These are phyloP conservation scores for Parazoanthus swiftii DNA, from an alignment of 92 coral and sea anemone genomes.

Conservation along the genomic window DNA sequence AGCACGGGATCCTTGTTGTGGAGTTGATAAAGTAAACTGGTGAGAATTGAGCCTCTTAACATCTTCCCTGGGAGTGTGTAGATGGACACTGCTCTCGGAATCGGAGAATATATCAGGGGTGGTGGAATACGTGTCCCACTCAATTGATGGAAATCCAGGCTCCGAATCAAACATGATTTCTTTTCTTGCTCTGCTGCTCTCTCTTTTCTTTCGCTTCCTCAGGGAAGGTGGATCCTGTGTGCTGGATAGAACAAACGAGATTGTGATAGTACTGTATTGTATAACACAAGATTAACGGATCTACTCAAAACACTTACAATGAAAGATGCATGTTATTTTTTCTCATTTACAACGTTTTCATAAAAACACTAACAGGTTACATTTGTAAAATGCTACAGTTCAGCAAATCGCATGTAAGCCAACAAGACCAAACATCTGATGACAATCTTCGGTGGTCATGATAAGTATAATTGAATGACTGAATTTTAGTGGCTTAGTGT, in stretches of 20 bases:
- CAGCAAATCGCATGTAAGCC: too few species aligned
- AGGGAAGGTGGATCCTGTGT: constrained; percentile 25
- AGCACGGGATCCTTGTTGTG: neutral
- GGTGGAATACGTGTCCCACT: constrained; percentile 30
- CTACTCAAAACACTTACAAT: neutral
- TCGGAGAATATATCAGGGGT: constrained; percentile 33
- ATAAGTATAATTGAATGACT: too few species aligned
- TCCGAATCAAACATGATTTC: constrained; percentile 3
- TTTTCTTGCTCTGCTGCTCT: constrained; percentile 10
- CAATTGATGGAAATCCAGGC: constrained; percentile 21
- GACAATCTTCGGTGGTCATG: neutral
- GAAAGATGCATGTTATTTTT: too few species aligned
- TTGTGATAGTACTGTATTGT: neutral
- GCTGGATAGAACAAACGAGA: neutral
- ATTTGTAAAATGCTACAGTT: neutral
- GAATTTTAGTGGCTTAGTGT: neutral
- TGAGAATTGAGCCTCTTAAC: neutral
- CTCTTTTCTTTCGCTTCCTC: constrained; percentile 32
- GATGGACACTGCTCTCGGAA: constrained; percentile 41
- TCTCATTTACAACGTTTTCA: neutral
- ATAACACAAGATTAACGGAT: neutral
- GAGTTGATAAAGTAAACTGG: neutral
- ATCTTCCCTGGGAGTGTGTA: constrained; percentile 21
- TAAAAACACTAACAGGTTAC: neutral
- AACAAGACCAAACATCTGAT: too few species aligned